Conservation (phyloP, 2,113 vertebrate genomes). For the Pterocles gutturalis region DNA sequence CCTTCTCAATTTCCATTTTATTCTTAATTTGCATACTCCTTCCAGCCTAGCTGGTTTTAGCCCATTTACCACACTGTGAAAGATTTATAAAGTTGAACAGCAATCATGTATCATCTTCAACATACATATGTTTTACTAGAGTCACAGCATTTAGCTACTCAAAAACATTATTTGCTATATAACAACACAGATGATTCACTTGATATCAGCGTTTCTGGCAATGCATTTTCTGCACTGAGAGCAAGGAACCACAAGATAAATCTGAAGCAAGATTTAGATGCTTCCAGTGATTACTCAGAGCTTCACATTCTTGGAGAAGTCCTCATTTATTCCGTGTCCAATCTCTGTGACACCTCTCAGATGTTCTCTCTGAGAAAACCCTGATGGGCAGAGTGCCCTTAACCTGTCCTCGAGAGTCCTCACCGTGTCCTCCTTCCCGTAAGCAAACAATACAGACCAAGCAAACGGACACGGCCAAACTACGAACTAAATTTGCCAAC, state of each 20-base stretch:
- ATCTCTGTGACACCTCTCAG: background rate
- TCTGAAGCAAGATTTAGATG: background rate
- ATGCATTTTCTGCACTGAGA: background rate
- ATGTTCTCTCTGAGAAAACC: background rate
- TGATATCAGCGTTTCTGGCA: background rate
- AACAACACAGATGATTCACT: constrained; percentile 27
- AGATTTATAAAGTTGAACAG: constrained; percentile 56
- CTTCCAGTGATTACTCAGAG: background rate
- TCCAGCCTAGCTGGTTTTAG: constrained; percentile 37
- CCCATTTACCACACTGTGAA: constrained; percentile 28
- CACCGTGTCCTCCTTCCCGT: rapidly evolving
- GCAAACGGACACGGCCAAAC: background rate
- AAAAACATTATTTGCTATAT: background rate
- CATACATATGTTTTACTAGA: constrained; percentile 18
- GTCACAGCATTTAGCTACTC: background rate
- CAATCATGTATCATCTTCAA: background rate
- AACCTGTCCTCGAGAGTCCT: background rate
- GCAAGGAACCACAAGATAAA: background rate
- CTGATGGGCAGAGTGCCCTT: background rate
- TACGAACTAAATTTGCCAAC: background rate
- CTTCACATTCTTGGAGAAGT: background rate
- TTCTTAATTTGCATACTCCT: constrained; percentile 37
- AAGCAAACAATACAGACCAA: background rate
- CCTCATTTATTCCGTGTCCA: background rate
- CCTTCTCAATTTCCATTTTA: constrained; percentile 21